Evolutionary conservation across 64 coral and sea anemone genomes (phyloP).

Genomic region (Dendrophyllia cribrosa): DNA sequence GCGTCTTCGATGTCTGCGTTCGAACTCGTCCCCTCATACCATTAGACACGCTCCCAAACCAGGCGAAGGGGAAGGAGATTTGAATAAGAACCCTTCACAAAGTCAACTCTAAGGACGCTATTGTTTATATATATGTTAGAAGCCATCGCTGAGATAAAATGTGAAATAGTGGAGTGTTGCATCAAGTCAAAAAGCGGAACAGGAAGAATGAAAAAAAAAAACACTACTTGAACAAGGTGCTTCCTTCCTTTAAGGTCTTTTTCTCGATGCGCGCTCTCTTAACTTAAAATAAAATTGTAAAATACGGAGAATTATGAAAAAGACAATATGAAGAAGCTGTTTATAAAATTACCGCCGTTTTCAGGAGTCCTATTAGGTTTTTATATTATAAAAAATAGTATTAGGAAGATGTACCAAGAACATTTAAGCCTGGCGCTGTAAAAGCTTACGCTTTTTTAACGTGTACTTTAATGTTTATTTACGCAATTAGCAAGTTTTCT

Average conservation of each 20-base stretch:
- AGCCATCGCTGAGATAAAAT: not conserved
- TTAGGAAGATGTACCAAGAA: not conserved
- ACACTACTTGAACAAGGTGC: not conserved
- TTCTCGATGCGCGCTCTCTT: not conserved
- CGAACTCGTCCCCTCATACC: constrained; percentile 90
- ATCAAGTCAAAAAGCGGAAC: too few species aligned
- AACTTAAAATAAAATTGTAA: not conserved
- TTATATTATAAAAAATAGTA: constrained; percentile 21
- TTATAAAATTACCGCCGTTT: constrained; percentile 13
- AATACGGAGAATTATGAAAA: not conserved
- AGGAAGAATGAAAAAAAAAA: not conserved
- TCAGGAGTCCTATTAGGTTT: constrained; percentile 1
- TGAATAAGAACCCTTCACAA: not conserved
- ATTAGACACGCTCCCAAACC: constrained; percentile 13
- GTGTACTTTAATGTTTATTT: constrained; percentile 26
- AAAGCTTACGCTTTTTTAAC: not conserved
- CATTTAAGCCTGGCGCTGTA: not conserved
- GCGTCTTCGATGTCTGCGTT: constrained; percentile 85
- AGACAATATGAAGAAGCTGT: not conserved
- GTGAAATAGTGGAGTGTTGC: not conserved
- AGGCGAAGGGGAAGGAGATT: not conserved
- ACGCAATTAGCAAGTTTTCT: constrained; percentile 42
- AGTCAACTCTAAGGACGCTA: not conserved
- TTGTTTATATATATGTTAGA: not conserved
- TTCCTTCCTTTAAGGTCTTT: not conserved